Base-by-base conservation (phyloP, 2,113 vertebrate genomes). In the Pseudopipra pipra region DNA sequence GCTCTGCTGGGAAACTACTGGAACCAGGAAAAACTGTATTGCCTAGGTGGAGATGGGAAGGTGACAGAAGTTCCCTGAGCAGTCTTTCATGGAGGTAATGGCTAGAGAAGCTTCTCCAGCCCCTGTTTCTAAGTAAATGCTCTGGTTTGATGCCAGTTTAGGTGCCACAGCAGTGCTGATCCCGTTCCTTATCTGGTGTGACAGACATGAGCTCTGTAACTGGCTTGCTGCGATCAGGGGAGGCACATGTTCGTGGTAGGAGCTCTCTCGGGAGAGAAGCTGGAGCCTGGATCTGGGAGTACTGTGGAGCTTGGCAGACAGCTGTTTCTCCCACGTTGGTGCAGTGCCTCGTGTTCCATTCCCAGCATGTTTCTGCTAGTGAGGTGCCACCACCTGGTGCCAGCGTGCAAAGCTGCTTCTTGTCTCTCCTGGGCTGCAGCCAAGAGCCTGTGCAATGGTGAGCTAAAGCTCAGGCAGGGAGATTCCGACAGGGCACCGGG, bases 321-420 rank as follows among this genome's bases (percentile, higher is more conserved):
- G 47, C 41, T 30, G 17, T n/a, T 67, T 81, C 28, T 30, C 44
- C 35, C 24, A 24, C 22, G 8, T 22, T 2, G 17, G 16, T 25
- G 44, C 62, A 9, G n/a, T 15, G 37, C 23, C 13, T 55, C 18
- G 6, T 11, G 31, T 21, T 54, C 63, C 17, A 2, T 27, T 65
- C 52, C 61, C 63, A 61, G 39, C 3, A 1, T 6, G 51, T 58
- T 23, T 88, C 37, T 78, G 20, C 37, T 25, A 19, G 46, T 28
- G 81, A 80, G 63, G 80, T 73, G 68, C 59, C 70, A 91, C 92
- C 90, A 83, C 87, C 81, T 84, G 75, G 67, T 83, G 94, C 59
- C 90, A 84, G 68, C 59, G 37, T 35, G 76, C 47, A 62, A 13
- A 62, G 44, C 65, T 93, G 77, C 81, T 31, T 22, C 35, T 9